phyloP scores from a whole-genome alignment of 92 coral and sea anemone species.

The Parazoanthus atlanticus region DNA sequence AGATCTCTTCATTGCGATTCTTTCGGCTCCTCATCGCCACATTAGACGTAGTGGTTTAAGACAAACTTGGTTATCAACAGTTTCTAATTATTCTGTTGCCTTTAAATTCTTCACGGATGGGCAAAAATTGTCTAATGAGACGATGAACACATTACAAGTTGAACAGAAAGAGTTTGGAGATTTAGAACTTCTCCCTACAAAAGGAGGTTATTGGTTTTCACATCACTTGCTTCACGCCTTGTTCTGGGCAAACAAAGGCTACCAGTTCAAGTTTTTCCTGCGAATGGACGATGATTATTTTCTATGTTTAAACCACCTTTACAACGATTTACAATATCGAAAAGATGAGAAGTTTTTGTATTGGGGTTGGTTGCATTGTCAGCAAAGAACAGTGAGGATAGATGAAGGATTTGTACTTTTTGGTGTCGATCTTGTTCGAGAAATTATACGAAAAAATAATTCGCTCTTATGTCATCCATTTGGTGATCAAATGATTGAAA shows the following conservation, averaged over 20 bases:
- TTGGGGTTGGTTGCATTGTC: slow-evolving; percentile 62
- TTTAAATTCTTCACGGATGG: slow-evolving; percentile 61
- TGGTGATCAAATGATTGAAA: slow-evolving; percentile 63
- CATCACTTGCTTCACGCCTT: slow-evolving; percentile 51
- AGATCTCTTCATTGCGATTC: slow-evolving; percentile 53
- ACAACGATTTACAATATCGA: slow-evolving; percentile 51
- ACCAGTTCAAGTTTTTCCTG: slow-evolving; percentile 51
- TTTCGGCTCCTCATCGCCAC: not conserved
- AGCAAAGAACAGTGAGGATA: slow-evolving; percentile 49
- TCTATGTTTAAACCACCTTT: slow-evolving; percentile 56
- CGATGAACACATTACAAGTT: not conserved
- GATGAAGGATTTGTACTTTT: slow-evolving; percentile 66
- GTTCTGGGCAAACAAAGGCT: slow-evolving; percentile 59
- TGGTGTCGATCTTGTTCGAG: slow-evolving; percentile 48
- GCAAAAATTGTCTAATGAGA: slow-evolving; percentile 35
- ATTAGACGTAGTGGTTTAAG: slow-evolving; percentile 43
- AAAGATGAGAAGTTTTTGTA: slow-evolving; percentile 57
- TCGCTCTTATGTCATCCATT: slow-evolving; percentile 56
- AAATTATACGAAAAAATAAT: slow-evolving; percentile 51
- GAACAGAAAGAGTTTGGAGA: slow-evolving; percentile 46
- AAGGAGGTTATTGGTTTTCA: slow-evolving; percentile 49
- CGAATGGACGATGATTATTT: slow-evolving; percentile 62
- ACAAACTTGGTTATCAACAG: slow-evolving; percentile 55
- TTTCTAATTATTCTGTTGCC: slow-evolving; percentile 43
- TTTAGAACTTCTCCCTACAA: slow-evolving; percentile 48